Evolutionary conservation across 2,888 invertebrate species (phyloP).

Genomic region (Caenorhabditis sulstoni): DNA sequence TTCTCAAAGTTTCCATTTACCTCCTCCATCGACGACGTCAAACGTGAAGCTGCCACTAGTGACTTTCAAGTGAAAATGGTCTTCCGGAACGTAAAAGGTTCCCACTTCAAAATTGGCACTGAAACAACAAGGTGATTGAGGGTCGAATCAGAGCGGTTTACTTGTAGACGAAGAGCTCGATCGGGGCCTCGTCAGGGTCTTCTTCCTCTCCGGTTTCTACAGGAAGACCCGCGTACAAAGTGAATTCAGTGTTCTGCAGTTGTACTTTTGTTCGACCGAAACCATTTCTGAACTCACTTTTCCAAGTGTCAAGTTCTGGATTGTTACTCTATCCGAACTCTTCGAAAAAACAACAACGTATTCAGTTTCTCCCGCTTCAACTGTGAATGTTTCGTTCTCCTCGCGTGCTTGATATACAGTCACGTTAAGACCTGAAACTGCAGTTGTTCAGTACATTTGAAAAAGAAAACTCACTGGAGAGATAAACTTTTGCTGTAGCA

Average conservation of each 20-base stretch:
- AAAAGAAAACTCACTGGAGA: not conserved
- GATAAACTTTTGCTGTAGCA: too few species aligned
- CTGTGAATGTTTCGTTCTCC: too few species aligned
- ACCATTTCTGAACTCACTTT: too few species aligned
- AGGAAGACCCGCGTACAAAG: conserved; percentile 15
- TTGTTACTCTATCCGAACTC: too few species aligned
- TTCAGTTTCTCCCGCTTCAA: too few species aligned
- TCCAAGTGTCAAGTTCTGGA: too few species aligned
- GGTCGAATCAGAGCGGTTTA: too few species aligned
- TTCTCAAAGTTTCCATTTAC: not conserved
- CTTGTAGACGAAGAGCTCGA: not conserved
- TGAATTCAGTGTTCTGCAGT: conserved; percentile 14
- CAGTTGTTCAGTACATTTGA: not conserved
- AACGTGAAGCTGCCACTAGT: not conserved
- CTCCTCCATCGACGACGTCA: not conserved
- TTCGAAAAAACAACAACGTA: not conserved
- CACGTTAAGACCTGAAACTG: too few species aligned
- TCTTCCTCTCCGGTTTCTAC: conserved; percentile 10
- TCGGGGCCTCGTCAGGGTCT: not conserved
- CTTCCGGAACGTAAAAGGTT: not conserved
- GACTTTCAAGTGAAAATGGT: conserved; percentile 12
- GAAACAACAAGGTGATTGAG: not conserved
- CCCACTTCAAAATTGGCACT: not conserved
- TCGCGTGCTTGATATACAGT: too few species aligned
- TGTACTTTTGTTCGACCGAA: not conserved